These are phyloP conservation scores for Poecile montanus DNA, from an alignment of 2,797 vertebrate genomes.

Conservation along the genomic window DNA sequence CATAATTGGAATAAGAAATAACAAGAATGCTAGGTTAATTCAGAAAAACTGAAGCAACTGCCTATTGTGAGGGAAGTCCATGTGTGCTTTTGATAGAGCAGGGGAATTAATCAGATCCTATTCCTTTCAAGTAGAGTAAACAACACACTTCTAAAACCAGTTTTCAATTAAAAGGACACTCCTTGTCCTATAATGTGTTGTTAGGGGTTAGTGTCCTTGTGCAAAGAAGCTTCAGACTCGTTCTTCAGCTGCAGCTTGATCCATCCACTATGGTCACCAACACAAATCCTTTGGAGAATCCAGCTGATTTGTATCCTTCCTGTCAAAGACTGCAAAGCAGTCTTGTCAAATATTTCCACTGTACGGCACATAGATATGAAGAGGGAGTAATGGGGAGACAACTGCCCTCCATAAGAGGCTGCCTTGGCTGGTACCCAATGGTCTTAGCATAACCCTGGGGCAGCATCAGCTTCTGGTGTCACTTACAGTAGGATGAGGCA, in stretches of 20 bases:
- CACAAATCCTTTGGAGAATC: neutral
- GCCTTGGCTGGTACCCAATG: neutral
- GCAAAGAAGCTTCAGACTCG: neutral
- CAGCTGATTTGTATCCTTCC: neutral
- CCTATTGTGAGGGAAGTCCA: neutral
- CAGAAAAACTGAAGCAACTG: neutral
- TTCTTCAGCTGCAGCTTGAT: neutral
- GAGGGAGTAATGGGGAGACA: neutral
- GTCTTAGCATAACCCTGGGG: neutral
- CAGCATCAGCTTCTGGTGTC: neutral
- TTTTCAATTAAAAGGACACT: neutral
- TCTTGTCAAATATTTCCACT: neutral
- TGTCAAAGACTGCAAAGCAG: rapidly evolving
- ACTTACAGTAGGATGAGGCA: neutral
- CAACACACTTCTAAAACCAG: neutral
- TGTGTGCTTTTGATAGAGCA: neutral
- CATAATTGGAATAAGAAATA: neutral
- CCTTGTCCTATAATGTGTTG: neutral
- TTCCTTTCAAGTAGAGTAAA: neutral
- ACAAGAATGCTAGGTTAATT: neutral
- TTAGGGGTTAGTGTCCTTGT: neutral
- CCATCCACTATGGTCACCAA: neutral
- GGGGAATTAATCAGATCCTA: neutral
- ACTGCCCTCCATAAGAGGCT: neutral
- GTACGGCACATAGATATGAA: neutral